Base-by-base conservation (phyloP, 2,113 vertebrate genomes). In the Castor canadensis region DNA sequence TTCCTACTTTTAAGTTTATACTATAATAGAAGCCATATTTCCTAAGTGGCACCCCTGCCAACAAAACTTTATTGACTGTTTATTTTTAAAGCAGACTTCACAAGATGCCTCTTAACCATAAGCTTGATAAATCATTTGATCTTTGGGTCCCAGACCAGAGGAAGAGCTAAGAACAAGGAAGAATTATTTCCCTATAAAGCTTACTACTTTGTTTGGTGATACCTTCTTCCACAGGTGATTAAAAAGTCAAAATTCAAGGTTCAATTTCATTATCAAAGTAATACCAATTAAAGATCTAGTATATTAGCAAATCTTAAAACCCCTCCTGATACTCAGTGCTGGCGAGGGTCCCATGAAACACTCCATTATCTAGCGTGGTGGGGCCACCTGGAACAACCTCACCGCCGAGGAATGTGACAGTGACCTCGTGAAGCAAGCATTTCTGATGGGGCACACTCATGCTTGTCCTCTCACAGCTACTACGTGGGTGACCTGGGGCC, bases 181-280 rank as follows among this genome's bases (percentile, higher is more conserved):
- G 76, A 64, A 87, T 35, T 26, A 52, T 45, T 45, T 1, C 24
- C 73, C 49, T 13, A 47, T 13, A 40, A 67, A 73, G 38, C 64
- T 75, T 67, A 43, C 64, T 43, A 58, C 40, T 69, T 77, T 85
- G 47, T 45, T 88, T 86, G 73, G 28, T 43, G 12, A 79, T 49
- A 64, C 20, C 77, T 83, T 94, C 86, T 75, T 32, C 49, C 35
- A 72, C 22, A 90, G 47, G 20, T 38, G 73, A 85, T 47, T 79
- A 77, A 79, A 54, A 67, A 93, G 52, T 56, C 49, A 77, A 94
- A 92, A 91, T 40, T 91, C 28, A 85, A 28, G 2, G 26, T 93
- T 87, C 10, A 84, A 62, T 87, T 83, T 94, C 64, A 84, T 71
- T 64, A 77, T 54, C 73, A 64, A 93, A 76, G 52, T 43, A 84